Base-by-base conservation (phyloP, 2,888 invertebrate genomes). In the Strigamia crassipes region DNA sequence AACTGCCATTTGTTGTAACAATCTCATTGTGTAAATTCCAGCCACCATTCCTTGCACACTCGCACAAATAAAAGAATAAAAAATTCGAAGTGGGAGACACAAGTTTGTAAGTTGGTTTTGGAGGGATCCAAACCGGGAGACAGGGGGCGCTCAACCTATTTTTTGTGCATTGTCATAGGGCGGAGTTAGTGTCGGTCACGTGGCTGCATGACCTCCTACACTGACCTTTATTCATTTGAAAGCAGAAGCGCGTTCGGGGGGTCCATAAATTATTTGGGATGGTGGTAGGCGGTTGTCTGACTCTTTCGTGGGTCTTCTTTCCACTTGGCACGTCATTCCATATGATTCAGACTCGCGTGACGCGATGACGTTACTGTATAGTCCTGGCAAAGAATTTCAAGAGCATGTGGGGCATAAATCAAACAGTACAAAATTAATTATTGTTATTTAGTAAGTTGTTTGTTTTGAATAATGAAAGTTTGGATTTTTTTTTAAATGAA, bases 121-220 rank as follows among this genome's bases (percentile, higher is more conserved):
- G 56, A 56, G n/a, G n/a, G 56, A 56, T 56, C 56, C 56, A 56
- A 18, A 56, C 27, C 1, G n/a, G 6, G 18, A 56, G n/a, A 18
- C 56, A n/a, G 56, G 56, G 56, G 56, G 56, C 56, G 56, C 56
- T 56, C 56, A 56, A 56, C 56, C 56, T 18, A 56, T 73, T 73
- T 73, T 73, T 73, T 73, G 27, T 73, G 27, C 27, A 31, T 73
- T 31, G 73, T 73, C 73, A 73, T 31, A 31, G 73, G 73, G 73
- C 73, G 73, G 73, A 73, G 73, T 73, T 73, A 73, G 73, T 73
- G 73, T 73, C 73, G 73, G 73, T 73, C 73, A 73, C 73, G 73
- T 73, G 73, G 27, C 27, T 31, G 27, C 27, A 27, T 73, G 73
- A 73, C 73, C 73, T 73, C 73, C 31, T 73, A 73, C 73, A 73